Evolutionary conservation across 2,797 vertebrate genomes (phyloP).

Genomic region (Trematomus bernacchii): DNA sequence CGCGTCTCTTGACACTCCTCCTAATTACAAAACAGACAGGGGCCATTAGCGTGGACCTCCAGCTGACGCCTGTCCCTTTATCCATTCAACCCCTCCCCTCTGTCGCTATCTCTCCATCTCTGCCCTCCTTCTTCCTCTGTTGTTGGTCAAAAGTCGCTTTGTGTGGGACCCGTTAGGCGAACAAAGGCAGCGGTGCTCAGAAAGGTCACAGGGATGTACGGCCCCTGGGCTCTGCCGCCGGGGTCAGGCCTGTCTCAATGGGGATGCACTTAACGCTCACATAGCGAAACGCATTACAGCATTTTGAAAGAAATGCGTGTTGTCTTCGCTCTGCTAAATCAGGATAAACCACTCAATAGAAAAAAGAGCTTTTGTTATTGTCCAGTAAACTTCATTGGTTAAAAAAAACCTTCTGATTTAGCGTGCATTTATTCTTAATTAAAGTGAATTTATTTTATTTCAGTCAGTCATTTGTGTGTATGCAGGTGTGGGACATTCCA

Average conservation of each 20-base stretch:
- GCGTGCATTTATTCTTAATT: too few relatives aligned
- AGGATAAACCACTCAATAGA: constrained; percentile 10
- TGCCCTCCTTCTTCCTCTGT: constrained; percentile 61
- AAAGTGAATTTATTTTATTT: too few relatives aligned
- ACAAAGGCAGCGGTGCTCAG: constrained; percentile 74
- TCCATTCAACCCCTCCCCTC: constrained; percentile 67
- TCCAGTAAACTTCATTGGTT: background rate
- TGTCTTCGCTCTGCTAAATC: constrained; percentile 36
- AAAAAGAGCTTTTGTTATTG: background rate
- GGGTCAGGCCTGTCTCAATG: constrained; percentile 73
- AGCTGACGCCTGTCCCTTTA: constrained; percentile 66
- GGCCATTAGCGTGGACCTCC: constrained; percentile 76
- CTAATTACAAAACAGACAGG: constrained; percentile 78
- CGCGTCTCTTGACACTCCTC: constrained; percentile 66
- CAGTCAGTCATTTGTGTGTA: too few relatives aligned
- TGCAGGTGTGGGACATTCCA: too few relatives aligned
- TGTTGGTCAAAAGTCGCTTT: constrained; percentile 78
- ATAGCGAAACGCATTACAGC: constrained; percentile 50
- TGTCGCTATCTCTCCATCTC: constrained; percentile 73
- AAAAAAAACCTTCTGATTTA: background rate
- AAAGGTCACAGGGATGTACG: constrained; percentile 77
- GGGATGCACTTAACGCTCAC: constrained; percentile 73
- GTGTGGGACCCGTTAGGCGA: constrained; percentile 71
- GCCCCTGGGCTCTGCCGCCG: constrained; percentile 58
- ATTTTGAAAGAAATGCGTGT: constrained; percentile 51